phyloP scores from a whole-genome alignment of 1,140 invertebrate genomes.

The Dryas iulia region DNA sequence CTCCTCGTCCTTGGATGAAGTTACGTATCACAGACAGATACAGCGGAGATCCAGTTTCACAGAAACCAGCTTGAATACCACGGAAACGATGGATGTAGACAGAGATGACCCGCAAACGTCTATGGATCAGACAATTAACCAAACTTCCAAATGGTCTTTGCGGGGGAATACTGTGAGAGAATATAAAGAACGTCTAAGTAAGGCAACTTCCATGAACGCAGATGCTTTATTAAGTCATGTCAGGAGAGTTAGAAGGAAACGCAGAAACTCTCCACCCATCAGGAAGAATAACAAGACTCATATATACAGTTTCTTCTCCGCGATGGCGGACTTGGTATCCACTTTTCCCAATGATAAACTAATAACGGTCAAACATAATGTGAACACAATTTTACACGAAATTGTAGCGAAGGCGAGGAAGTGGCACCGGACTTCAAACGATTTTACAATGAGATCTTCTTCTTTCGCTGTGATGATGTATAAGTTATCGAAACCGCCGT shows the following conservation, averaged over 20 bases:
- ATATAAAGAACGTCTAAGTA: not conserved
- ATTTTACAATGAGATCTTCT: not conserved
- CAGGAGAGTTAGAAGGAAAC: not conserved
- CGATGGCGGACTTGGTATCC: not conserved
- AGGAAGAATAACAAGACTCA: not conserved
- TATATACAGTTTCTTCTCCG: not conserved
- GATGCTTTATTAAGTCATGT: not conserved
- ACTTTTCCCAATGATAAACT: not conserved
- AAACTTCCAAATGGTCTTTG: not conserved
- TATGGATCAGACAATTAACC: not conserved
- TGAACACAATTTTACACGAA: not conserved
- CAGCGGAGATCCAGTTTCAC: not conserved
- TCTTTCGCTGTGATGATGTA: not conserved
- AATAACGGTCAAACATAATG: not conserved
- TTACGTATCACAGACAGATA: no score
- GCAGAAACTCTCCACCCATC: not conserved
- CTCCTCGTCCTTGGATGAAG: not conserved
- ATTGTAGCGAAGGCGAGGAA: not conserved
- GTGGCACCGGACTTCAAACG: not conserved
- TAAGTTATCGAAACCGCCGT: not conserved
- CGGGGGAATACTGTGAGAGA: no score
- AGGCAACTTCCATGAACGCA: accelerated
- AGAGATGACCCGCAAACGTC: not conserved
- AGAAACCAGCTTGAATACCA: not conserved
- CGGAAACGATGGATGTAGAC: not conserved